phyloP scores from a whole-genome alignment of 1,140 invertebrate genomes.

The Apis laboriosa region DNA sequence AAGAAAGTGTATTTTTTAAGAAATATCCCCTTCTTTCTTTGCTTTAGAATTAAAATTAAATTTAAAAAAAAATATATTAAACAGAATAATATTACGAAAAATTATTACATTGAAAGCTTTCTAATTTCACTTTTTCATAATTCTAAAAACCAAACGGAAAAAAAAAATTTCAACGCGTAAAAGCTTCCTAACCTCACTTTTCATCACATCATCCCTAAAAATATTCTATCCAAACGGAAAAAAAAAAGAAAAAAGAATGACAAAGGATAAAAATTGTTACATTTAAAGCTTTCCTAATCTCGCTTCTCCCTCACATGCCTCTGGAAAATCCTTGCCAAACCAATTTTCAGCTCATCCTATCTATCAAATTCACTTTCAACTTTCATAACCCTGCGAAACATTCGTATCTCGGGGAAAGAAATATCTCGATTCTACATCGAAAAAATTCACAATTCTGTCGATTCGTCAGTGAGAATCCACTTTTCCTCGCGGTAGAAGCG shows the following conservation, averaged over 20 bases:
- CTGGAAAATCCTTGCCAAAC: background rate
- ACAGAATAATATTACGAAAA: background rate
- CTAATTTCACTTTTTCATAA: background rate
- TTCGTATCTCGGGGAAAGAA: background rate
- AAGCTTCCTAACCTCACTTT: background rate
- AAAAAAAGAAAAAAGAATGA: background rate
- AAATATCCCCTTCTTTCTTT: too few relatives aligned
- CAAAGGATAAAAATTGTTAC: background rate
- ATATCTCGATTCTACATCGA: background rate
- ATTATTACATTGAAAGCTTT: background rate
- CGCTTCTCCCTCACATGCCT: background rate
- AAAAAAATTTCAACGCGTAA: background rate
- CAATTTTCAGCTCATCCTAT: background rate
- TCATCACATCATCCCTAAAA: background rate
- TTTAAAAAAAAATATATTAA: too few relatives aligned
- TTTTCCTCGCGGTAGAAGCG: slow-evolving; percentile 46
- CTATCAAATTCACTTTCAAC: background rate
- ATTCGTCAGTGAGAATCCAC: slow-evolving; percentile 40
- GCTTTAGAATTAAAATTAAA: too few relatives aligned
- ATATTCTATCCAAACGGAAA: background rate
- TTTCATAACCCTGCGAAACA: background rate
- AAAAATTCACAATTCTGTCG: background rate
- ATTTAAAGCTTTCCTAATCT: background rate
- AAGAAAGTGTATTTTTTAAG: too few relatives aligned
- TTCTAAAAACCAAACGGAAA: background rate